Evolutionary conservation across 37 sponge, comb jelly and placozoan genomes (phyloP), one percentile per base, ranked within the genome.

Genomic region (Haliclona indistincta): DNA sequence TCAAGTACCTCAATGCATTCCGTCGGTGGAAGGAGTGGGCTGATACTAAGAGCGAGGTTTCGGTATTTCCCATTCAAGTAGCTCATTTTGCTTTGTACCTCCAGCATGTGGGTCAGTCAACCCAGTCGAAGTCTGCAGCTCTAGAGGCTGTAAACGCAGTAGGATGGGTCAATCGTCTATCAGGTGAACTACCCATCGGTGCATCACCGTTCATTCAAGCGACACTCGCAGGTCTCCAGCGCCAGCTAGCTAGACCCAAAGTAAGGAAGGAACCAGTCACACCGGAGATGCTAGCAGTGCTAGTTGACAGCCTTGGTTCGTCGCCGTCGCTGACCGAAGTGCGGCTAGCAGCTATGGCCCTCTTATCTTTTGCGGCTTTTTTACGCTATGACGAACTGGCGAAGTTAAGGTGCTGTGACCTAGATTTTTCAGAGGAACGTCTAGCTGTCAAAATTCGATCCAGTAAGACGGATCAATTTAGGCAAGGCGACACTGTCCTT

Each of bases 71-170:
- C 20, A 62, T 34, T 29, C 35, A 20, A 44, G 36, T 41, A 7
- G 38, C 44, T 8, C 58, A 69, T 40, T 15, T 79, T 43, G 71
- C 62, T 28, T 71, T 79, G 34, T 79, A 79, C 49, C 42, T 79
- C 30, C 20, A 17, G 11, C 68, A 56, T 40, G 70, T 79, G 11
- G 55, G 33, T 54, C 54, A 54, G 38, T 37, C 42, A 41, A 49
- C 78, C 19, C 23, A 68, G 26, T 47, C 78, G 20, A 77, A 35
- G 17, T 53, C 67, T 6, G 53, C 67, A 29, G 78, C 66, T 30
- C 54, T 66, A 54, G 38, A 77, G 38, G 78, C 67, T 28, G 54
- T 51, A 37, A 61, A 72, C 39, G 73, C 56, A 8, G 25, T 72
- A 56, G 32, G 55, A 25, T 72, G 73, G 75, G 41, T 37, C 23